These are phyloP conservation scores for Seriola rivoliana DNA, from an alignment of 2,113 vertebrate genomes.

Conservation along the genomic window DNA sequence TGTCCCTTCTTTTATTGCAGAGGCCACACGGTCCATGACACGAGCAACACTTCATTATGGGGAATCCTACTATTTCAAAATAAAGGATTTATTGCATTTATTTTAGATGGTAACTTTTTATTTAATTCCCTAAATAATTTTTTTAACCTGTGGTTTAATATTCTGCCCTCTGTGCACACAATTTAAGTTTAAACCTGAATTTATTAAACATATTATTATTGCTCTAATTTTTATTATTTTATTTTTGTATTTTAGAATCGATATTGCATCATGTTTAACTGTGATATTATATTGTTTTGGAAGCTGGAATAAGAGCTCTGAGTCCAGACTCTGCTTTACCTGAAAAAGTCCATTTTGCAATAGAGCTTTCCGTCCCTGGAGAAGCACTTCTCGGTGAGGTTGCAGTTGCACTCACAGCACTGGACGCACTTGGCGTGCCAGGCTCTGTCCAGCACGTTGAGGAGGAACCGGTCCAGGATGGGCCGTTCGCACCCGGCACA, in stretches of 20 bases:
- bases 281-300: neutral
- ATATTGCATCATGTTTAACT: neutral
- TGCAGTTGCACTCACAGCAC: conserved; percentile 96
- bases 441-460: conserved; percentile 96
- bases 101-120: fast-evolving
- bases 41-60: neutral
- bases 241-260: neutral
- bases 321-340: conserved; percentile 82
- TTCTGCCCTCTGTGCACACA: neutral
- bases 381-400: conserved; percentile 97
- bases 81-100: neutral
- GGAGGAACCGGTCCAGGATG: conserved; percentile 94
- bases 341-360: conserved; percentile 98
- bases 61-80: neutral
- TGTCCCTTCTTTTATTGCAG: neutral
- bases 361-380: conserved; percentile 97
- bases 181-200: neutral
- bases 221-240: neutral
- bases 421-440: conserved; percentile 98
- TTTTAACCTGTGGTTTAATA: neutral
- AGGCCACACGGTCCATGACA: neutral
- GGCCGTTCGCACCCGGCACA: conserved; percentile 98
- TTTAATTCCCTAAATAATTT: neutral
- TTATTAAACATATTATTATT: neutral
- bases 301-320: neutral